Conservation (phyloP, 2,888 invertebrate genomes). For the Drosophila kambysellisi region DNA sequence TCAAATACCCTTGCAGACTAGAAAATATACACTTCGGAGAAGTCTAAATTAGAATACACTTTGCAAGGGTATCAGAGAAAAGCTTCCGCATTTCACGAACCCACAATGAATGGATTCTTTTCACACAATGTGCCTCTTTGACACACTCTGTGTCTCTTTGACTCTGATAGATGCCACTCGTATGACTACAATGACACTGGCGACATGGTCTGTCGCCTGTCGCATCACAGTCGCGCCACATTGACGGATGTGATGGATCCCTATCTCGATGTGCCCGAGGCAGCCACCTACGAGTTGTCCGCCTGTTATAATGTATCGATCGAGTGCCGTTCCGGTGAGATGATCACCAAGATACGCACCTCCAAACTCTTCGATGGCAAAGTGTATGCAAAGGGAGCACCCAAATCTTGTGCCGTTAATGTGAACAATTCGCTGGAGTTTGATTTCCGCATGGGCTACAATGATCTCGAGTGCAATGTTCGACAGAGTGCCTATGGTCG, state of each 20-base stretch:
- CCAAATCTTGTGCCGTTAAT: conserved; percentile 95
- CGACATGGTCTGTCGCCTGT: conserved; percentile 95
- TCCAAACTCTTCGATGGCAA: conserved; percentile 97
- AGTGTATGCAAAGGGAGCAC: conserved; percentile 97
- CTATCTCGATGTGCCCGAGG: conserved; percentile 94
- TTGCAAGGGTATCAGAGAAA: not conserved
- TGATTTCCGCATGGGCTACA: conserved; percentile 95
- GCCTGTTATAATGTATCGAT: conserved; percentile 97
- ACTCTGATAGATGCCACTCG: conserved; percentile 90
- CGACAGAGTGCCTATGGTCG: conserved; percentile 93
- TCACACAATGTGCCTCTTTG: conserved; percentile 36
- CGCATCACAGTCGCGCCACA: conserved; percentile 95
- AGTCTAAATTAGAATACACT: not conserved
- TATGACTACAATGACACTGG: conserved; percentile 97
- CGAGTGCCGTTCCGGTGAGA: conserved; percentile 95
- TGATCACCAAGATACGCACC: conserved; percentile 96
- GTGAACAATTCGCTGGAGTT: conserved; percentile 95
- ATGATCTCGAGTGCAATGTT: conserved; percentile 96
- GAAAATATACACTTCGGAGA: no score
- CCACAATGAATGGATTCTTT: conserved; percentile 11
- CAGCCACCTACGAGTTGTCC: conserved; percentile 95
- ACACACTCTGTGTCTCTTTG: not conserved
- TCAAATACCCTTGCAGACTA: not conserved
- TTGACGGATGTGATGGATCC: conserved; percentile 95
- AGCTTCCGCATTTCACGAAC: not conserved